phyloP scores from a whole-genome alignment of 2,888 invertebrate genomes.

The Griposia aprilina region DNA sequence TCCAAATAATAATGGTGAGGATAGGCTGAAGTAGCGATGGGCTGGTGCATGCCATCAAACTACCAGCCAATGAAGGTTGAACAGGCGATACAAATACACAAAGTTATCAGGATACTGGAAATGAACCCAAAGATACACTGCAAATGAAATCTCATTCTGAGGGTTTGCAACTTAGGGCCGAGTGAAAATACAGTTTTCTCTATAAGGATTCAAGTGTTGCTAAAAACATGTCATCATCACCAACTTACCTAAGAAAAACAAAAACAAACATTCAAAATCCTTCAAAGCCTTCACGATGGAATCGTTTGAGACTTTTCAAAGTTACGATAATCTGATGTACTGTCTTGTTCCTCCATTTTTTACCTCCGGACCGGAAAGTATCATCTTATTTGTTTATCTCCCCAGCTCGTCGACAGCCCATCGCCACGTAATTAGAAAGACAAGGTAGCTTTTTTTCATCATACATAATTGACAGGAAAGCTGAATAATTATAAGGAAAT shows the following conservation, averaged over 20 bases:
- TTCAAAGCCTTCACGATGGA: slow-evolving; percentile 35
- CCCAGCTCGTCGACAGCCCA: slow-evolving; percentile 83
- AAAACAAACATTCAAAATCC: slow-evolving; percentile 34
- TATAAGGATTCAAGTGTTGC: neutral
- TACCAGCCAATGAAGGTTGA: neutral
- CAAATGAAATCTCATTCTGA: neutral
- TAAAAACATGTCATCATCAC: neutral
- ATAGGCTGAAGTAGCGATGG: neutral
- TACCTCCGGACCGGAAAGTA: slow-evolving; percentile 80
- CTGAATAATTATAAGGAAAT: slow-evolving; percentile 38
- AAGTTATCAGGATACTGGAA: neutral
- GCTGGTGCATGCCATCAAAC: neutral
- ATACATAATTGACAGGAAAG: slow-evolving; percentile 84
- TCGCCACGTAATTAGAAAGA: slow-evolving; percentile 87
- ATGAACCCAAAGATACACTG: neutral
- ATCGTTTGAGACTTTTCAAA: slow-evolving; percentile 65
- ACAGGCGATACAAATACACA: neutral
- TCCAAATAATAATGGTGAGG: neutral
- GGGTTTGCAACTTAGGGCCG: neutral
- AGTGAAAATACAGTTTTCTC: neutral
- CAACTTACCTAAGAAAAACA: too few species aligned
- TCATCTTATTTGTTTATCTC: slow-evolving; percentile 89
- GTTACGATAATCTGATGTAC: slow-evolving; percentile 61
- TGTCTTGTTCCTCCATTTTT: slow-evolving; percentile 65
- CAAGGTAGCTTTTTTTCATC: slow-evolving; percentile 82